Base-by-base conservation (phyloP, 2,113 vertebrate species). In the Corythornis madagascariensis region DNA sequence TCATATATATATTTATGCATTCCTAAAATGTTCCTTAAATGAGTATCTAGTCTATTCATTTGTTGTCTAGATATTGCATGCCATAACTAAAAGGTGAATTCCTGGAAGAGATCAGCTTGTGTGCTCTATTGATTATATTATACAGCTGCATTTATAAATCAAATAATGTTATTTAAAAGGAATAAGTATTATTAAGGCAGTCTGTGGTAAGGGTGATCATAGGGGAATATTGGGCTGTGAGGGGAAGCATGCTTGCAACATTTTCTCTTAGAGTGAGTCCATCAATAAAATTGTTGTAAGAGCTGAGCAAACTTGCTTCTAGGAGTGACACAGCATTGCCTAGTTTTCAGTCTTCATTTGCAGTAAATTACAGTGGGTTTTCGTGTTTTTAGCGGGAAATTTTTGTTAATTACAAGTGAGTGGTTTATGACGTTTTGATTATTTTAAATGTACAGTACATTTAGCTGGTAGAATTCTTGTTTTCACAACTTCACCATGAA, bases 31-130 rank as follows among this genome's bases (percentile, higher is more conserved):
- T 22, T 86, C n/a, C 40, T 83, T 79, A 81, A 80, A 69, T 73
- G n/a, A 76, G 20, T 38, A 73, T 45, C 75, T 38, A 55, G 7
- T 63, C 71, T 77, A 5, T 45, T 85, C 31, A 70, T 77, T 88
- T 85, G 69, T 63, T 52, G 19, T 85, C 31, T 61, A 64, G 65
- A 24, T 84, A 26, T 21, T 75, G 50, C 73, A 43, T 63, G 16
- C 61, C 60, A 29, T 69, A 92, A 84, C 47, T 53, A 11, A 91
- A 56, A 28, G 26, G 43, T 59, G 75, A 77, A 52, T 70, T 89
- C 15, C 25, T 73, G 71, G 86, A 79, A 86, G 61, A 67, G 72
- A 88, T 93, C 65, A 86, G 64, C 84, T 95, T 74, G 63, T 90
- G 84, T 80, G 67, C 70, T 90, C 56, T 72, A 9, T 53, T 82